Conservation (phyloP, 2,113 vertebrate species). For the Hippolais icterina region DNA sequence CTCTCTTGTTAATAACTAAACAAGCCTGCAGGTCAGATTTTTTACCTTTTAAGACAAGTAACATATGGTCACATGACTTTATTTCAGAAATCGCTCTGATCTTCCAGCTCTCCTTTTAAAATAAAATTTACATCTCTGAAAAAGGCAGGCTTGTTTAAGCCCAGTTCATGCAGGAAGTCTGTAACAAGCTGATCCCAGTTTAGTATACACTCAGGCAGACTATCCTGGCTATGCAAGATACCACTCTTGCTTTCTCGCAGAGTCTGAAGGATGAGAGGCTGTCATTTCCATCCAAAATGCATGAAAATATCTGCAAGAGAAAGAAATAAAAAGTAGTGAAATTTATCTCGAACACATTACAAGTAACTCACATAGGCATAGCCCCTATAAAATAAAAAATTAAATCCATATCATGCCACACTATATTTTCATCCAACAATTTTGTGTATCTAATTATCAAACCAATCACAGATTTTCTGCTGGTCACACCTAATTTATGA, state of each 20-base stretch:
- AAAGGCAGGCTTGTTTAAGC: neutral
- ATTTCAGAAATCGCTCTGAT: neutral
- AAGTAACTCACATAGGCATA: neutral
- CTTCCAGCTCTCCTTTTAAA: neutral
- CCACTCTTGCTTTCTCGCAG: neutral
- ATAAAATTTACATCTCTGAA: neutral
- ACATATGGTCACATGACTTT: neutral
- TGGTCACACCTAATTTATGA: conserved; percentile 65
- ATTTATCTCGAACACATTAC: neutral
- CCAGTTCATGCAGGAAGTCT: neutral
- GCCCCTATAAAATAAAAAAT: conserved; percentile 50
- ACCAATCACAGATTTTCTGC: conserved; percentile 69
- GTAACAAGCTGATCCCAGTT: neutral
- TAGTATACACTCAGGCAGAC: neutral
- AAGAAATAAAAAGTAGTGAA: conserved; percentile 30
- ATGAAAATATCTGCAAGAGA: neutral
- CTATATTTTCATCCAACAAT: conserved; percentile 48
- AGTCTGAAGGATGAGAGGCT: neutral
- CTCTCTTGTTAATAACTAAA: neutral
- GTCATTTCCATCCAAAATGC: neutral
- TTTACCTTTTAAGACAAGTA: neutral
- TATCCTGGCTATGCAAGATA: neutral
- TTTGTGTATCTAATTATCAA: conserved; percentile 66
- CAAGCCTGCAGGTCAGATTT: neutral
- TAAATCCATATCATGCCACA: neutral